Evolutionary conservation across 2,888 invertebrate genomes (phyloP).

Genomic region (Eurytoma adleriae): DNA sequence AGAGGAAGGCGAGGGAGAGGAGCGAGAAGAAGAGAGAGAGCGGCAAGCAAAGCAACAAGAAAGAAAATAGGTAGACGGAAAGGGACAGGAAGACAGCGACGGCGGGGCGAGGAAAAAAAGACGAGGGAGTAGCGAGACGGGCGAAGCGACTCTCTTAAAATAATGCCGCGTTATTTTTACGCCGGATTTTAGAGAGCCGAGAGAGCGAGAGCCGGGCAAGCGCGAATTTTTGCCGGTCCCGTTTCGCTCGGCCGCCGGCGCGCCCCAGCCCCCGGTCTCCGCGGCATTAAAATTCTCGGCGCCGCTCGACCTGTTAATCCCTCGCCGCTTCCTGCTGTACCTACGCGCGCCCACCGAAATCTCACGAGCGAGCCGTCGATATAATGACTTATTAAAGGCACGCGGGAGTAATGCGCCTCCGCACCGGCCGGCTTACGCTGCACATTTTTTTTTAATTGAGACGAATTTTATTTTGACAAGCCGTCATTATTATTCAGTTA

Average conservation of each 20-base stretch:
- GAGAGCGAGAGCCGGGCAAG: not conserved
- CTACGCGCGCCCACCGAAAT: slow-evolving; percentile 15
- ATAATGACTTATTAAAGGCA: slow-evolving; percentile 47
- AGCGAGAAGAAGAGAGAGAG: not conserved
- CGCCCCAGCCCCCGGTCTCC: not conserved
- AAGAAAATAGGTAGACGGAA: slow-evolving; percentile 18
- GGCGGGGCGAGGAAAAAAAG: slow-evolving; percentile 13
- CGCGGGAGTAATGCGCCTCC: slow-evolving; percentile 9
- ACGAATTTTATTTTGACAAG: slow-evolving; percentile 2
- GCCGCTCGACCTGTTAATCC: slow-evolving; percentile 45
- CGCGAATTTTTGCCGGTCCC: slow-evolving; percentile 40
- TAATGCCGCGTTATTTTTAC: slow-evolving; percentile 57
- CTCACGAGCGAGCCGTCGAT: not conserved
- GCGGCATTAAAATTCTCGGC: slow-evolving; percentile 37
- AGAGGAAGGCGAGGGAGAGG: not conserved
- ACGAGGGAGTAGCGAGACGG: not conserved
- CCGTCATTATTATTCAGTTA: slow-evolving; percentile 10
- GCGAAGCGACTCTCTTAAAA: slow-evolving; percentile 50
- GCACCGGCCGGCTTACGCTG: slow-evolving; percentile 1
- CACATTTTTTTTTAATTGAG: slow-evolving; percentile 42
- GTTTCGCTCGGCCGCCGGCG: slow-evolving; percentile 1
- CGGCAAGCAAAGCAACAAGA: not conserved
- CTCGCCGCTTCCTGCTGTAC: slow-evolving; percentile 39
- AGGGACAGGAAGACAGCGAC: slow-evolving; percentile 24
- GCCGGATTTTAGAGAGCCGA: slow-evolving; percentile 46